These are phyloP conservation scores for Fregata magnificens DNA, from an alignment of 2,113 vertebrate genomes.

Conservation along the genomic window DNA sequence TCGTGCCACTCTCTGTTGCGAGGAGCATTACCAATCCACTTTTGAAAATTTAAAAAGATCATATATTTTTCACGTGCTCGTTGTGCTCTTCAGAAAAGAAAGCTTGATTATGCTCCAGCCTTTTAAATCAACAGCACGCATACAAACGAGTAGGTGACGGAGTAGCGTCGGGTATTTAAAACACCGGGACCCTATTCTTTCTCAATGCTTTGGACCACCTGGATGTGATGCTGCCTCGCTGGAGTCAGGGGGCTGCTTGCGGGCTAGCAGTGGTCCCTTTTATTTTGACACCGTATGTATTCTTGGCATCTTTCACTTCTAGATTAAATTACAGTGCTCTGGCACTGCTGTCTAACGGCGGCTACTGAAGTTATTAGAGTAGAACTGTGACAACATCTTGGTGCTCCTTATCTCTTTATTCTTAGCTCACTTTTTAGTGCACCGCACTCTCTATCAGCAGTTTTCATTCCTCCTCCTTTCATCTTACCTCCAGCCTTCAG, in stretches of 20 bases:
- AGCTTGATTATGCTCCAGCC: background rate
- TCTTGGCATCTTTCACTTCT: background rate
- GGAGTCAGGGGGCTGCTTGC: background rate
- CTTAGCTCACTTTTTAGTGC: background rate
- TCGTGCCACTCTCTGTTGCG: background rate
- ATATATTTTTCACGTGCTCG: background rate
- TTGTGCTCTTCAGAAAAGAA: background rate
- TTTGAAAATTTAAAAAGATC: background rate
- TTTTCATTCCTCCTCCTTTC: constrained; percentile 17
- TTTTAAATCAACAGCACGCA: background rate
- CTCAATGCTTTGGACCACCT: background rate
- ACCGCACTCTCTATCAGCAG: constrained; percentile 19
- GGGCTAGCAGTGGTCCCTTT: background rate
- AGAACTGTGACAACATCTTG: background rate
- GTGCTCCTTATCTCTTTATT: constrained; percentile 34
- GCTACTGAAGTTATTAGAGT: constrained; percentile 10
- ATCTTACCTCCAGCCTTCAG: constrained; percentile 19
- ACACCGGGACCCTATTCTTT: rapidly evolving
- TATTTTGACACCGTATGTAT: background rate
- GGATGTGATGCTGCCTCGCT: rapidly evolving
- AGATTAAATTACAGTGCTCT: background rate
- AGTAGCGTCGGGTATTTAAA: background rate
- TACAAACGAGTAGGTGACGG: background rate
- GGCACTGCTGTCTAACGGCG: background rate
- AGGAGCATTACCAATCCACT: background rate